phyloP scores from a whole-genome alignment of 2,888 invertebrate species.

The Eristalinus aeneus region DNA sequence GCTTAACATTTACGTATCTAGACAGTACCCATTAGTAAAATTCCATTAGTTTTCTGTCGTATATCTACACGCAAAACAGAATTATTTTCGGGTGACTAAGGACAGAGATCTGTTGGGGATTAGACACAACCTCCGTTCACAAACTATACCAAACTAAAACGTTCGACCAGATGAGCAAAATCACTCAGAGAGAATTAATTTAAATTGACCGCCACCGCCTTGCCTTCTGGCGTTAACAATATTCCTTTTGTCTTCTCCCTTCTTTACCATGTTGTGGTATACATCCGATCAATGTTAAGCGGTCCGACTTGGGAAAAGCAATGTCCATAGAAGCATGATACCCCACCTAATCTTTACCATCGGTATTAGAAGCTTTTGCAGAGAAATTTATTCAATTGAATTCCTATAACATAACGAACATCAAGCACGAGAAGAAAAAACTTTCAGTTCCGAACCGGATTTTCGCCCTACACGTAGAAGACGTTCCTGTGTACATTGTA shows the following conservation, averaged over 20 bases:
- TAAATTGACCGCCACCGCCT: conserved; percentile 58
- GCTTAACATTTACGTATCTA: not conserved
- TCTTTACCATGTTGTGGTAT: not conserved
- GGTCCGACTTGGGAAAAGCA: conserved; percentile 8
- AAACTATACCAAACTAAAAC: not conserved
- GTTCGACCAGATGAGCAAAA: conserved; percentile 26
- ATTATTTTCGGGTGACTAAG: conserved; percentile 38
- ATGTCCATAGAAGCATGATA: not conserved
- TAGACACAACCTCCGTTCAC: not conserved
- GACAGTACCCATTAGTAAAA: conserved; percentile 16
- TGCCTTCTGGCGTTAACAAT: conserved; percentile 48
- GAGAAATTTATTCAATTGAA: conserved; percentile 66
- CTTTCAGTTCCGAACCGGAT: conserved; percentile 33
- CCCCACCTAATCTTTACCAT: conserved; percentile 40
- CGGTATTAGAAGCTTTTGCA: conserved; percentile 34
- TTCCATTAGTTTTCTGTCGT: conserved; percentile 17
- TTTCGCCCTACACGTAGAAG: conserved; percentile 20
- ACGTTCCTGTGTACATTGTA: not conserved
- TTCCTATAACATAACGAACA: conserved; percentile 39
- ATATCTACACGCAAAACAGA: conserved; percentile 28
- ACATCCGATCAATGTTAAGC: conserved; percentile 23
- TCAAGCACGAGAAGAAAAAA: conserved; percentile 18
- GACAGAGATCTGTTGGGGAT: conserved; percentile 11
- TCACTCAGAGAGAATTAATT: conserved; percentile 67
- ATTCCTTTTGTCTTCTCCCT: conserved; percentile 3